These are phyloP conservation scores for Venusia cambrica DNA, from an alignment of 2,888 invertebrate genomes.

Conservation along the genomic window DNA sequence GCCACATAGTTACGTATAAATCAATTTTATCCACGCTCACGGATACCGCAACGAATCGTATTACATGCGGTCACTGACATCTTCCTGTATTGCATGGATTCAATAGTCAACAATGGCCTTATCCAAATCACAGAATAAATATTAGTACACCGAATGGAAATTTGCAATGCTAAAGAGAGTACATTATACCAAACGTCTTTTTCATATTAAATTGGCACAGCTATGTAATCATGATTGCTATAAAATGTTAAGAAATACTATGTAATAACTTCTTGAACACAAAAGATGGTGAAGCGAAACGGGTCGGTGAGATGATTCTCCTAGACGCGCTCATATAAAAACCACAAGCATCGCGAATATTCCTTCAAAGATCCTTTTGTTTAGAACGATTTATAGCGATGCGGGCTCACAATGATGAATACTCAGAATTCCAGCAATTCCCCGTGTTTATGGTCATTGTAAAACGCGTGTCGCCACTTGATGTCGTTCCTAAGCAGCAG, in stretches of 20 bases:
- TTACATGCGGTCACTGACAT: constrained; percentile 72
- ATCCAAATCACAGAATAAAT: no score
- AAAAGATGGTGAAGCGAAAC: constrained; percentile 32
- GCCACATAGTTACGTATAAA: constrained; percentile 48
- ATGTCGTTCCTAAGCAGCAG: constrained; percentile 11
- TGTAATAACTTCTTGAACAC: constrained; percentile 34
- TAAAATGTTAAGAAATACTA: constrained; percentile 30
- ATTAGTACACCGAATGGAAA: no score
- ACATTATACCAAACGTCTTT: constrained; percentile 3
- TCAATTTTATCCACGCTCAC: constrained; percentile 64
- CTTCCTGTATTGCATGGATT: constrained; percentile 62
- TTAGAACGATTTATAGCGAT: constrained; percentile 56
- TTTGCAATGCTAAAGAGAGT: constrained; percentile 17
- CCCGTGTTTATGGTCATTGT: constrained; percentile 34
- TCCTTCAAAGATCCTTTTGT: constrained; percentile 52
- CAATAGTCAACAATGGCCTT: constrained; percentile 35
- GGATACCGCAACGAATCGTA: constrained; percentile 65
- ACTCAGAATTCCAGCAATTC: constrained; percentile 38
- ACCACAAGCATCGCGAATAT: constrained; percentile 59
- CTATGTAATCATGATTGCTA: constrained; percentile 19
- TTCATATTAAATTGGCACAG: constrained; percentile 11
- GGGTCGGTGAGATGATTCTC: constrained; percentile 52
- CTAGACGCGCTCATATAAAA: constrained; percentile 45
- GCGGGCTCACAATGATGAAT: constrained; percentile 48
- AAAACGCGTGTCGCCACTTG: constrained; percentile 29